Evolutionary conservation across 2,113 vertebrate genomes (phyloP), one percentile per base, ranked within the genome.

Genomic region (Zootoca vivipara): DNA sequence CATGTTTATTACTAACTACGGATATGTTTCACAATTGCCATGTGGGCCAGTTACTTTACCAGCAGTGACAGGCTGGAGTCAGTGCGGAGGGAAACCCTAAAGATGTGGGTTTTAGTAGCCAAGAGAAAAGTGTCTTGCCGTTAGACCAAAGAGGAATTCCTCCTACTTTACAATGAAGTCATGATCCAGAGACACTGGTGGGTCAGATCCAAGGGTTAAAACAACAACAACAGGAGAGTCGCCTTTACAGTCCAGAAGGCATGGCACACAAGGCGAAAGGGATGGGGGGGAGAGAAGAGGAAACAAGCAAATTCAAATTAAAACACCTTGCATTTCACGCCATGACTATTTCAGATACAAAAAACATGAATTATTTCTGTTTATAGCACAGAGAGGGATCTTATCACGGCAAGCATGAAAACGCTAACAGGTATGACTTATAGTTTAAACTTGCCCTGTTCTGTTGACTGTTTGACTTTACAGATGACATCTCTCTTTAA

Each of bases 361-460:
- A 30, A 70, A 30, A 70, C 26, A 70, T 70, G 28, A 30, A 12
- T 70, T 70, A 72, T 84, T 93, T 92, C n/a, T 90, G 15, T 91
- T 91, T 95, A 13, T 52, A 97, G 97, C 88, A 82, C 78, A 28
- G 87, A 93, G 85, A 87, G 65, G 3, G 74, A 52, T 52, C 62
- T 88, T 12, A 89, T 72, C 78, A 91, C 93, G 84, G 5, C 20
- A 4, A 96, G 83, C 75, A 0, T 90, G 93, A 91, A 65, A 88
- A 78, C 92, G 67, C 85, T 96, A 83, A 90, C 95, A 91, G 97
- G 97, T 97, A 89, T n/a, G 92, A 92, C 12, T 93, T 90, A 16
- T 70, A 72, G 28, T 80, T 42, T 40, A 86, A 92, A 83, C 56
- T 56, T 1, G 1, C 20, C 58, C 8, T 77, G 7, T 42, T 77